A percentile compares a stretch with the other conserved stretches of the same genome.
These are phyloP conservation scores for Sardinella longiceps DNA, from an alignment of 2,797 vertebrate genomes.

Conservation along the genomic window DNA sequence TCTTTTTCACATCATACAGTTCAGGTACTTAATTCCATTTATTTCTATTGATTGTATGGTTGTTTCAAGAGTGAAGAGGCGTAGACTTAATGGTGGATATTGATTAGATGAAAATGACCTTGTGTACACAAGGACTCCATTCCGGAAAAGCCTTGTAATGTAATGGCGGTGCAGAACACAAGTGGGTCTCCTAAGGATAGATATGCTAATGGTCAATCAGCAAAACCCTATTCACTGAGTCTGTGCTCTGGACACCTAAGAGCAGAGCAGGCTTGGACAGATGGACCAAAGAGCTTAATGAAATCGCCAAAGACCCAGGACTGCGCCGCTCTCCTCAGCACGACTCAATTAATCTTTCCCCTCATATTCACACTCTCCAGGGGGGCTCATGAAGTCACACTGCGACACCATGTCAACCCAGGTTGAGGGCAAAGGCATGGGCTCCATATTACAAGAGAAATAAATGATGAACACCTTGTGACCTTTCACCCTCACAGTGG, in stretches of 20 bases:
- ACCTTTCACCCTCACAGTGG: slow-evolving; percentile 62
- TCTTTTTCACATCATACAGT: slow-evolving; percentile 49
- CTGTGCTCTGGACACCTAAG: slow-evolving; percentile 41
- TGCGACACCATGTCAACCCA: slow-evolving; percentile 33
- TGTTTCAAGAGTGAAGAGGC: slow-evolving; percentile 64
- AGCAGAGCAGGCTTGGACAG: slow-evolving; percentile 47
- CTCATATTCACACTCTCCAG: slow-evolving; percentile 52
- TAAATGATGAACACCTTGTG: slow-evolving; percentile 65
- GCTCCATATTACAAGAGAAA: slow-evolving; percentile 50
- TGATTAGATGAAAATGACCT: slow-evolving; percentile 75
- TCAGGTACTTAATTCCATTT: slow-evolving; percentile 77
- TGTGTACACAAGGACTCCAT: slow-evolving; percentile 63
- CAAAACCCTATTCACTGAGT: slow-evolving; percentile 32
- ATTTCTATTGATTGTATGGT: slow-evolving; percentile 75
- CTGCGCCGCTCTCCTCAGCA: slow-evolving; percentile 42
- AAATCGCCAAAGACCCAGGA: slow-evolving; percentile 34
- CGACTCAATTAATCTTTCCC: slow-evolving; percentile 63
- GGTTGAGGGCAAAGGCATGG: slow-evolving; percentile 16
- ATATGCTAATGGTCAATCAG: slow-evolving; percentile 50
- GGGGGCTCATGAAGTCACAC: slow-evolving; percentile 31
- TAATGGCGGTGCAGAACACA: slow-evolving; percentile 15
- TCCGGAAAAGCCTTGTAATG: slow-evolving; percentile 35
- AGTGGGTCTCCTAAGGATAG: slow-evolving; percentile 31
- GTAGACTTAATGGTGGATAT: slow-evolving; percentile 68
- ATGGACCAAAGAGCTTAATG: slow-evolving; percentile 44